Percentiles rank a stretch among this genome's conserved stretches.
phyloP scores from a whole-genome alignment of 2,113 vertebrate genomes.

The Chamaea fasciata region DNA sequence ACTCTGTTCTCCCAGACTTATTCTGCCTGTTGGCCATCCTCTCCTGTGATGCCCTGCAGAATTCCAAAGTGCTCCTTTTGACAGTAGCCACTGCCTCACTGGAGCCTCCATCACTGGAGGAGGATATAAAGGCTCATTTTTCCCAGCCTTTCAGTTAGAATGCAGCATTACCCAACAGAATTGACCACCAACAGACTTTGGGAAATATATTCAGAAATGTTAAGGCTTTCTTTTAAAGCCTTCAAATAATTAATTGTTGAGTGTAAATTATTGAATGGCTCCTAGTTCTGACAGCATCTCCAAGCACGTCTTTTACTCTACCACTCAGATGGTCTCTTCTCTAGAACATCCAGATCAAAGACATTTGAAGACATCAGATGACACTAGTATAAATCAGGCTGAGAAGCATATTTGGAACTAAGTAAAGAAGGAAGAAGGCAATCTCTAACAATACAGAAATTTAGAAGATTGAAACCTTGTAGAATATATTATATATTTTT shows the following conservation, averaged over 20 bases:
- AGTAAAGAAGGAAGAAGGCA: neutral
- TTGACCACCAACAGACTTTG: neutral
- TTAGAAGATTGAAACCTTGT: neutral
- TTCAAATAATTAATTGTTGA: neutral
- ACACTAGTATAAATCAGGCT: neutral
- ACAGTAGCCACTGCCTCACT: rapidly evolving
- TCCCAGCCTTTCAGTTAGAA: neutral
- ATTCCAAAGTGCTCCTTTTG: neutral
- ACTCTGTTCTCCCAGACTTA: neutral
- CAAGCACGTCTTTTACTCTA: neutral
- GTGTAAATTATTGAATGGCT: neutral
- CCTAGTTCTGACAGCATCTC: neutral
- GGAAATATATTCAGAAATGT: neutral
- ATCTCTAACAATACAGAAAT: neutral
- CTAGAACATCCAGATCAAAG: neutral
- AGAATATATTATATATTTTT: neutral
- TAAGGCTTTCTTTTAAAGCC: neutral
- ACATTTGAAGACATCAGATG: neutral
- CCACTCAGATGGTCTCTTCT: neutral
- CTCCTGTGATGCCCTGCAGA: neutral
- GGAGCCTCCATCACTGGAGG: neutral
- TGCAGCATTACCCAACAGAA: neutral
- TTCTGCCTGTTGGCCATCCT: neutral
- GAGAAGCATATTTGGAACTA: neutral
- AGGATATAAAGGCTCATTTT: neutral